Percentiles rank a stretch among this genome's conserved stretches.
These are phyloP conservation scores for Alosa sapidissima DNA, from an alignment of 2,797 vertebrate species.

Conservation along the genomic window DNA sequence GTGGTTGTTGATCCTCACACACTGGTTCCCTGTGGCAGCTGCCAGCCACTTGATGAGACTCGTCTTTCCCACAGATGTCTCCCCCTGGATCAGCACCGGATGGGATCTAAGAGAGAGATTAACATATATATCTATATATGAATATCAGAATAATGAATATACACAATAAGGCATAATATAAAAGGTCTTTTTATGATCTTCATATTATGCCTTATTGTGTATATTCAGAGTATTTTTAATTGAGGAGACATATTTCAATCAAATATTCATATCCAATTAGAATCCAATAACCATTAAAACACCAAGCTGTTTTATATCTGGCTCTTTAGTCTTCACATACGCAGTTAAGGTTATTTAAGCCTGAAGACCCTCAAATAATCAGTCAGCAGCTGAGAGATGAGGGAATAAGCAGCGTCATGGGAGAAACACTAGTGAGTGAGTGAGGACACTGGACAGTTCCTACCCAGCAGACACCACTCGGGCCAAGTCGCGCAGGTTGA, in stretches of 20 bases:
- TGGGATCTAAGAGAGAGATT: conserved; percentile 74
- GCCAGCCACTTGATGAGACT: conserved; percentile 93
- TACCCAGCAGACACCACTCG: conserved; percentile 93
- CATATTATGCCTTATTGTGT: no score
- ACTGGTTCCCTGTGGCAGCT: conserved; percentile 90
- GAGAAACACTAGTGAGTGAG: not conserved
- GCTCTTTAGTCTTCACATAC: not conserved
- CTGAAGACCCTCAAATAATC: not conserved
- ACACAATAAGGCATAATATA: not conserved
- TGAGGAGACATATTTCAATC: not conserved
- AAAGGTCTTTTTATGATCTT: no score
- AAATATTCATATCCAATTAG: not conserved
- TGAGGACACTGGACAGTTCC: conserved; percentile 47
- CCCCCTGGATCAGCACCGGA: conserved; percentile 93
- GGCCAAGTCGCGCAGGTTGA: conserved; percentile 90
- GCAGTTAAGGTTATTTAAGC: no score
- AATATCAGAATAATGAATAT: not conserved
- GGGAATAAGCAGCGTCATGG: conserved; percentile 35
- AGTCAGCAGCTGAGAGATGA: not conserved
- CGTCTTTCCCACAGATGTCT: conserved; percentile 97
- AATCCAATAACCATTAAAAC: not conserved
- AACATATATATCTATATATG: not conserved
- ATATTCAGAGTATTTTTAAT: no score
- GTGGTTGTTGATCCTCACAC: conserved; percentile 96
- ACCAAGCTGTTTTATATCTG: not conserved